Percentiles rank a stretch among this genome's conserved stretches.
Conservation (phyloP, 1,140 invertebrate species). For the Trachymyrmex septentrionalis region DNA sequence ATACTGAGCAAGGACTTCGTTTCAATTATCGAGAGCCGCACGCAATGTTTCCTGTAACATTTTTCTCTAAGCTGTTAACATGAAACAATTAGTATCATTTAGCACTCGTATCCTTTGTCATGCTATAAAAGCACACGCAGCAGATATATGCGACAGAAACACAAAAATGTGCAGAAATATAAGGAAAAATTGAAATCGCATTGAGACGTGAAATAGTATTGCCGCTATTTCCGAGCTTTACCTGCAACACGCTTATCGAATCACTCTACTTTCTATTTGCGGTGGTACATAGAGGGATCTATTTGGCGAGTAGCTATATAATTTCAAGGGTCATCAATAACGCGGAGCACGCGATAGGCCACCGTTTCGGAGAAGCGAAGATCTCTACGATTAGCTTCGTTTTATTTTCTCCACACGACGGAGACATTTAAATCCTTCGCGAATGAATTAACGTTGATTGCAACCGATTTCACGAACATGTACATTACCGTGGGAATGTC, state of each 20-base stretch:
- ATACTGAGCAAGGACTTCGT: constrained; percentile 22
- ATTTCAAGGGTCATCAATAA: constrained; percentile 71
- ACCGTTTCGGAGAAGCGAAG: background rate
- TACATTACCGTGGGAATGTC: constrained; percentile 43
- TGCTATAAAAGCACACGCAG: too few species aligned
- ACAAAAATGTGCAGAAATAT: background rate
- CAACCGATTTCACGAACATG: constrained; percentile 12
- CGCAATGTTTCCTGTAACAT: background rate
- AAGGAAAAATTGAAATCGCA: background rate
- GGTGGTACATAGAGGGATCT: constrained; percentile 72
- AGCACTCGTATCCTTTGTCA: background rate
- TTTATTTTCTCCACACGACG: background rate
- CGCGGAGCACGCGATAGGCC: background rate
- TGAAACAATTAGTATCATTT: constrained; percentile 22
- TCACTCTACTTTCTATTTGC: constrained; percentile 67
- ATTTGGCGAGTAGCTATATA: constrained; percentile 71
- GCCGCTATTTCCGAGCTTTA: background rate
- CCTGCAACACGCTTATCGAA: constrained; percentile 50
- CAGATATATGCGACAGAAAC: too few species aligned
- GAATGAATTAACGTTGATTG: constrained; percentile 55
- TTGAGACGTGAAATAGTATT: background rate
- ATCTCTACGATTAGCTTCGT: background rate
- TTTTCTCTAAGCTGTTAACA: background rate
- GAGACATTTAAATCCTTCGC: constrained; percentile 43
- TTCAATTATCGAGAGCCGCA: constrained; percentile 53